Evolutionary conservation across 2,797 vertebrate genomes (phyloP), one percentile per base, ranked within the genome.

Genomic region (Nyctalus aviator): DNA sequence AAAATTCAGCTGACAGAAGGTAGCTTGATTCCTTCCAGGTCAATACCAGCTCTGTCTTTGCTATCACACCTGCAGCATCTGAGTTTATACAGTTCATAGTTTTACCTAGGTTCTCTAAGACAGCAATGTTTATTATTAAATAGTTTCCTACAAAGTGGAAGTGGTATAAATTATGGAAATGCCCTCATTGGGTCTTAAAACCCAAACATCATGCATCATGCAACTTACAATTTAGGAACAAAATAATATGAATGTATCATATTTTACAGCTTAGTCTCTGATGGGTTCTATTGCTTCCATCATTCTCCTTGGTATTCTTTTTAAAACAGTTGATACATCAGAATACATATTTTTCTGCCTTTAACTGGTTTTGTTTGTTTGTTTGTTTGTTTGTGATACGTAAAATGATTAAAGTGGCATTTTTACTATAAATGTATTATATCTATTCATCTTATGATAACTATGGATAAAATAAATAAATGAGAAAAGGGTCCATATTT

Each of bases 101-200:
- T 44, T 46, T 37, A 46, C 4, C 12, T 44, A 62, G 32, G 20
- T 25, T 59, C 17, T 37, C 30, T 85, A 89, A 88, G 30, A 37
- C 37, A 46, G 4, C 5, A 50, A 21, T 53, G 23, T 59, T 84
- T 87, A 77, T 48, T 50, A 71, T 3, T 32, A 44, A 50, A n/a
- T 32, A 77, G 50, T 73, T 84, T 91, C 25, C 69, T 72, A 53
- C 55, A 90, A 59, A 64, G 8, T 30, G 27, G 2, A 27, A 82
- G 6, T 76, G n/a, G 8, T 27, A 4, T 30, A 88, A 25, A 72
- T 83, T 81, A 41, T 13, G 7, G 64, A 83, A 93, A 78, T 69
- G 46, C 6, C 62, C 27, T 91, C 41, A 59, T 44, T n/a, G n/a
- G n/a, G 13, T 85, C n/a, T 81, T 93, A 76, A 71, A 91, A 77